Percentiles rank a stretch among this genome's conserved stretches.
phyloP scores from a whole-genome alignment of 2,797 vertebrate genomes.

The Danio albolineatus region DNA sequence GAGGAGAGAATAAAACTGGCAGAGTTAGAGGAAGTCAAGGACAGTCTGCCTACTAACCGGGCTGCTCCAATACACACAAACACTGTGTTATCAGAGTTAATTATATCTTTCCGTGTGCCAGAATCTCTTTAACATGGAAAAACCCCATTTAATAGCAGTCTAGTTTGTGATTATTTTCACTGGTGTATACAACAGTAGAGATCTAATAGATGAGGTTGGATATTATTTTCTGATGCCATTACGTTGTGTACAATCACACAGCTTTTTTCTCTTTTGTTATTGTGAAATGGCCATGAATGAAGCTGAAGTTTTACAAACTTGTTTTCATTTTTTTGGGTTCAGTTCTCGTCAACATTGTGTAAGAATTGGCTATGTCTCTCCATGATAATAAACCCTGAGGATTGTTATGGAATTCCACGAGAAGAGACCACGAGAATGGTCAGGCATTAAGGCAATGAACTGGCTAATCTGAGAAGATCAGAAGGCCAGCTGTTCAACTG shows the following conservation, averaged over 20 bases:
- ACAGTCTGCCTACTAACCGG: slow-evolving; percentile 6
- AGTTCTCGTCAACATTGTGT: neutral
- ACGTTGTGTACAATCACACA: neutral
- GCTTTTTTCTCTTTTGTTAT: too few species aligned
- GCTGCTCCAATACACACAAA: slow-evolving; percentile 13
- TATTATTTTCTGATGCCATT: neutral
- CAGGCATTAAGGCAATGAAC: too few species aligned
- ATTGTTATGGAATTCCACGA: too few species aligned
- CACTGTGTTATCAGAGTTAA: slow-evolving; percentile 12
- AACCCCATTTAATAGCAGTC: neutral
- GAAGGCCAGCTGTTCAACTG: too few species aligned
- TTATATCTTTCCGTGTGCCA: slow-evolving; percentile 29
- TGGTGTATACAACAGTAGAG: neutral
- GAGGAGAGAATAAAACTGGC: slow-evolving; percentile 29
- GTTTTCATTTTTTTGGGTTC: neutral
- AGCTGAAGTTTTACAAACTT: neutral
- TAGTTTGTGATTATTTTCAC: neutral
- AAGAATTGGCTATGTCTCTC: too few species aligned
- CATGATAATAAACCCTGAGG: too few species aligned
- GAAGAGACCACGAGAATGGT: too few species aligned
- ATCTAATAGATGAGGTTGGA: neutral
- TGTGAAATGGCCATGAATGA: neutral
- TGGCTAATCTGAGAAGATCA: too few species aligned
- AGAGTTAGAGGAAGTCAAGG: slow-evolving; percentile 32
- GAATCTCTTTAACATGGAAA: slow-evolving; percentile 17